Percentiles rank a stretch among this genome's conserved stretches.
Conservation (phyloP, 2,113 vertebrate species). For the Oryzias celebensis region DNA sequence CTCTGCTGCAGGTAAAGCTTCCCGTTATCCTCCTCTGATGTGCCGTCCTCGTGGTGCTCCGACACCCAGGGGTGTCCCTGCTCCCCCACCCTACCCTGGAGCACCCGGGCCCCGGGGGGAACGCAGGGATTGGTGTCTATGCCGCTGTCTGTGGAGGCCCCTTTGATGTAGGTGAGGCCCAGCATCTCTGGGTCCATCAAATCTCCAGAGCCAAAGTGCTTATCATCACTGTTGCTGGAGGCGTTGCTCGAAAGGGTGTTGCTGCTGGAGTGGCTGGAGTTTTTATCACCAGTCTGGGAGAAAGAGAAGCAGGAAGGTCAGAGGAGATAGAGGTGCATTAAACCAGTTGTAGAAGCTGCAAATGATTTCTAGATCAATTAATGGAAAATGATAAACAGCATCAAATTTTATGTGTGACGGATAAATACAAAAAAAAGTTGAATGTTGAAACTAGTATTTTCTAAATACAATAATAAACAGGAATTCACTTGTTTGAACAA, state of each 20-base stretch:
- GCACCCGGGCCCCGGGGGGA: constrained; percentile 78
- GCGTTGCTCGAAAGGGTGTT: constrained; percentile 91
- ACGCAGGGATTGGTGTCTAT: constrained; percentile 91
- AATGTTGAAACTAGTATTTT: too few species aligned
- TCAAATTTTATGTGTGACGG: too few species aligned
- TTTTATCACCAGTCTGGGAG: constrained; percentile 87
- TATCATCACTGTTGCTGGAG: constrained; percentile 95
- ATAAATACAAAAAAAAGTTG: too few species aligned
- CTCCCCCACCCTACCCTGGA: constrained; percentile 78
- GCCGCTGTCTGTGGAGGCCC: constrained; percentile 93
- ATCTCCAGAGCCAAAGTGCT: constrained; percentile 92
- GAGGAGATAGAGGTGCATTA: constrained; percentile 12
- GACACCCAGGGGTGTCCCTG: constrained; percentile 80
- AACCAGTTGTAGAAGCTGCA: constrained; percentile 37
- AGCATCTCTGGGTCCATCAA: constrained; percentile 92
- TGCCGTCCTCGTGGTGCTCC: constrained; percentile 70
- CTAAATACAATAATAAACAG: too few species aligned
- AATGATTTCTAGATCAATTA: constrained; percentile 19
- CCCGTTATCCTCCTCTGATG: constrained; percentile 79
- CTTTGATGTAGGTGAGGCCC: constrained; percentile 91
- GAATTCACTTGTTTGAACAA: too few species aligned
- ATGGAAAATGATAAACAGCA: too few species aligned
- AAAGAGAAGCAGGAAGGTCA: not conserved
- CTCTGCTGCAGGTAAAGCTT: constrained; percentile 84
- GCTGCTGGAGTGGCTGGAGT: constrained; percentile 93